Percentiles rank a stretch among this genome's conserved stretches.
Conservation (phyloP, 1,140 invertebrate species). For the Phymastichus coffea region DNA sequence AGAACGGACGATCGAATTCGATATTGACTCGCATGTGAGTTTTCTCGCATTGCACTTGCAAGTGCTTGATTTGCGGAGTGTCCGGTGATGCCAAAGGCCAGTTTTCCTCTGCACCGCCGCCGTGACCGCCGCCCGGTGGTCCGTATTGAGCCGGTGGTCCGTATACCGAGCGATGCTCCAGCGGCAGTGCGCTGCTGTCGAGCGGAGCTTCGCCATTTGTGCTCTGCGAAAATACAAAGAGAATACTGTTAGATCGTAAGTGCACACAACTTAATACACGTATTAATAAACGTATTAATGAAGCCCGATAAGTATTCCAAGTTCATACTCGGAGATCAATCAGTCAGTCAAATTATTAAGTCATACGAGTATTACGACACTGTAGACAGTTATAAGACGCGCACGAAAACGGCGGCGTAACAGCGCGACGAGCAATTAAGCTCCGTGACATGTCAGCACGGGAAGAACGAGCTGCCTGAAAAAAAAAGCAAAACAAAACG, state of each 20-base stretch:
- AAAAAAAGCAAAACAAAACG: background rate
- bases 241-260: no score
- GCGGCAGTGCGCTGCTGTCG: constrained; percentile 75
- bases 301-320: background rate
- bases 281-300: background rate
- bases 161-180: constrained; percentile 76
- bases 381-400: no score
- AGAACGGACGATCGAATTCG: constrained; percentile 92
- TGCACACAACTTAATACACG: background rate
- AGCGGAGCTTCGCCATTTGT: constrained; percentile 72
- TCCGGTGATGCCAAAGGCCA: constrained; percentile 83
- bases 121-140: constrained; percentile 50
- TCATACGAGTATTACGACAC: no score
- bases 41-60: constrained; percentile 94
- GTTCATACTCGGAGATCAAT: no score
- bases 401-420: background rate
- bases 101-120: constrained; percentile 68
- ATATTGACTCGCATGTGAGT: constrained; percentile 94
- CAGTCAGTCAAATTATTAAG: no score
- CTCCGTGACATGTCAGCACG: background rate
- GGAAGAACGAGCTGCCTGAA: background rate
- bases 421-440: background rate
- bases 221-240: constrained; percentile 57
- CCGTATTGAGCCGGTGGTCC: constrained; percentile 69
- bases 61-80: constrained; percentile 86